These are phyloP conservation scores for Ormia ochracea DNA, from an alignment of 2,888 invertebrate genomes.

Conservation along the genomic window DNA sequence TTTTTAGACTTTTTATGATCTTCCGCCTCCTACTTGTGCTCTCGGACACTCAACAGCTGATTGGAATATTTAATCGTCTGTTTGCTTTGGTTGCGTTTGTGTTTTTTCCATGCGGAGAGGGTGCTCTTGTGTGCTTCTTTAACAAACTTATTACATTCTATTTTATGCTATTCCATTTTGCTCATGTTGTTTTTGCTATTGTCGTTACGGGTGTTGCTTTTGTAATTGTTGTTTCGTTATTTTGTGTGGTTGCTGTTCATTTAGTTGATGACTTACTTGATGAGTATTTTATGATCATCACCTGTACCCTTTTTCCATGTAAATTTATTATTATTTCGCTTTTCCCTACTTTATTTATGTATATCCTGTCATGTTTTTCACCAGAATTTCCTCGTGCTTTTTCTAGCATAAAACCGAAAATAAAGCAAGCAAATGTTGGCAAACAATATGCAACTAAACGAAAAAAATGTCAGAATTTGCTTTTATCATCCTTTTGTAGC, in stretches of 20 bases:
- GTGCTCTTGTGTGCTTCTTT: not conserved
- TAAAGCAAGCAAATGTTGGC: slow-evolving; percentile 22
- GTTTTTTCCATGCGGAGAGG: not conserved
- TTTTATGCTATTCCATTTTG: slow-evolving; percentile 10
- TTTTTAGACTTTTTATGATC: not conserved
- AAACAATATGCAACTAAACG: not conserved
- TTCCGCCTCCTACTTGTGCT: not conserved
- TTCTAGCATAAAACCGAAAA: slow-evolving; percentile 46
- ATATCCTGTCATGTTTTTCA: slow-evolving; percentile 26
- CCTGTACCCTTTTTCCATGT: slow-evolving; percentile 33
- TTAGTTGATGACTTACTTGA: slow-evolving; percentile 53
- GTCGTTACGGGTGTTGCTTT: too few species aligned
- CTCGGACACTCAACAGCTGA: not conserved
- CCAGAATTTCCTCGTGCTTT: not conserved
- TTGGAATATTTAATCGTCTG: slow-evolving; percentile 26
- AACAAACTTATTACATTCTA: slow-evolving; percentile 16
- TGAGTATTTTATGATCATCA: slow-evolving; percentile 54
- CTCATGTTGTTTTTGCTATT: not conserved
- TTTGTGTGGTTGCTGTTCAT: slow-evolving; percentile 32
- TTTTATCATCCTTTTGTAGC: not conserved
- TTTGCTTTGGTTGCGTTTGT: not conserved
- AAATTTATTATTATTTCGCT: slow-evolving; percentile 10
- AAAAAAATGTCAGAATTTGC: slow-evolving; percentile 16
- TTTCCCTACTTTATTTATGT: slow-evolving; percentile 18
- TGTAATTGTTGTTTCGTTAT: too few species aligned